phyloP scores from a whole-genome alignment of 1,140 invertebrate species.

The Micrasema minimum region DNA sequence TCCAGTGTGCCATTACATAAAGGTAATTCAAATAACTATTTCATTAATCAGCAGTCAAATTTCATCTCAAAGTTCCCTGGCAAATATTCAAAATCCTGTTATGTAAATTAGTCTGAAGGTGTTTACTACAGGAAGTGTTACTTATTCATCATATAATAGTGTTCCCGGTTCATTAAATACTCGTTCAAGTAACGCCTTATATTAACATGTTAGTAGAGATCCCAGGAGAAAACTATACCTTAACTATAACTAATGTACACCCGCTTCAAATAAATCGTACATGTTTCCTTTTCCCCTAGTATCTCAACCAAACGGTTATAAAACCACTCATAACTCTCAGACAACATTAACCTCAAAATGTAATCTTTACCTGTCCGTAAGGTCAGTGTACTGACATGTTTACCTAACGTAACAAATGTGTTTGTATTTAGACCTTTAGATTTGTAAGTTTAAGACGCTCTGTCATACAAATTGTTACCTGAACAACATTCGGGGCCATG shows the following conservation, averaged over 20 bases:
- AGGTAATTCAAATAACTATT: too few relatives aligned
- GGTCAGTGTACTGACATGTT: slow-evolving; percentile 17
- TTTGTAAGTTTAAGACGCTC: slow-evolving; percentile 36
- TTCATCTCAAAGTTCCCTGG: not conserved
- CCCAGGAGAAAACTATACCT: slow-evolving; percentile 23
- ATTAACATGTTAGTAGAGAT: slow-evolving; percentile 25
- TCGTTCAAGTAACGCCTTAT: slow-evolving; percentile 12
- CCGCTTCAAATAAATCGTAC: slow-evolving; percentile 18
- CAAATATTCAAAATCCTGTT: slow-evolving; percentile 11
- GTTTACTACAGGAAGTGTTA: slow-evolving; percentile 12
- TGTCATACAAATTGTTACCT: slow-evolving; percentile 50
- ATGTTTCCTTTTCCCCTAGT: slow-evolving; percentile 25
- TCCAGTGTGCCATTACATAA: too few relatives aligned
- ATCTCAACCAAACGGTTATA: slow-evolving; percentile 27
- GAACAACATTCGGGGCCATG: slow-evolving; percentile 47
- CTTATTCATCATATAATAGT: slow-evolving; percentile 35
- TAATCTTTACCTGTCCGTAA: slow-evolving; percentile 26
- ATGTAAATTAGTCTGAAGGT: slow-evolving; percentile 14
- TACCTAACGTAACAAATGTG: slow-evolving; percentile 38
- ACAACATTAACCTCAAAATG: slow-evolving; percentile 11
- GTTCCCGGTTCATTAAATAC: slow-evolving; percentile 36
- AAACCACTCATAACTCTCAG: slow-evolving; percentile 31
- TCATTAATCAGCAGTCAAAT: not conserved
- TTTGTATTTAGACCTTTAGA: slow-evolving; percentile 29
- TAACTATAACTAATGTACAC: slow-evolving; percentile 30